Conservation (phyloP, 64 coral and sea anemone genomes). For the Montipora foliosa region DNA sequence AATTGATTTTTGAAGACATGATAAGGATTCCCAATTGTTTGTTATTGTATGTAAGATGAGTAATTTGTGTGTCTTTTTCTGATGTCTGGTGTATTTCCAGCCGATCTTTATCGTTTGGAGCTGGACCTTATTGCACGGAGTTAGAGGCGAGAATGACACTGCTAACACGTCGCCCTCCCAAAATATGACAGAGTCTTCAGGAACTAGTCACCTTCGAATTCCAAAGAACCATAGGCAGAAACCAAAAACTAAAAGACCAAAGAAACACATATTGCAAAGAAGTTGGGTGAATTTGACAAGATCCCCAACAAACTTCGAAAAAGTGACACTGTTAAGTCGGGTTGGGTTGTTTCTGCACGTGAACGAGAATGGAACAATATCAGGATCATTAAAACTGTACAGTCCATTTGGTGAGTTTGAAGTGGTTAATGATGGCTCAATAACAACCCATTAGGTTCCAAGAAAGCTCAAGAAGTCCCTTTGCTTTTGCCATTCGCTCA, state of each 20-base stretch:
- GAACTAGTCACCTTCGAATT: neutral
- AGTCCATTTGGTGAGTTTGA: too few species aligned
- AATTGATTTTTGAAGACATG: conserved; percentile 1
- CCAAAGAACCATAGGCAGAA: neutral
- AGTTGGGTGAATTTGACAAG: neutral
- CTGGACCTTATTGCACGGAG: neutral
- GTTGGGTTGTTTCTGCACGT: conserved; percentile 48
- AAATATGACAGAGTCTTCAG: neutral
- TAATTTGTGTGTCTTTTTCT: neutral
- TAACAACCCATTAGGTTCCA: too few species aligned
- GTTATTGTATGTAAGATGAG: neutral
- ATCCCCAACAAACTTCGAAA: conserved; percentile 24
- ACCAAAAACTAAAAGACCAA: neutral
- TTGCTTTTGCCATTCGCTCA: too few species aligned
- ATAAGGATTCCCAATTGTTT: conserved; percentile 5
- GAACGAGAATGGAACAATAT: conserved; percentile 53
- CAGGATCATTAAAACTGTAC: too few species aligned
- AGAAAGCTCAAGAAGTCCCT: too few species aligned
- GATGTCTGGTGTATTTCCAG: neutral
- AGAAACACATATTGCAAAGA: neutral
- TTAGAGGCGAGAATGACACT: neutral
- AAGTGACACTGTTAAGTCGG: conserved; percentile 44
- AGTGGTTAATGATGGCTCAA: too few species aligned
- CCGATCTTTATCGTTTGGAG: neutral
- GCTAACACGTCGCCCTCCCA: neutral